These are phyloP conservation scores for Drosophila murphyi DNA, from an alignment of 1,140 invertebrate genomes.

Conservation along the genomic window DNA sequence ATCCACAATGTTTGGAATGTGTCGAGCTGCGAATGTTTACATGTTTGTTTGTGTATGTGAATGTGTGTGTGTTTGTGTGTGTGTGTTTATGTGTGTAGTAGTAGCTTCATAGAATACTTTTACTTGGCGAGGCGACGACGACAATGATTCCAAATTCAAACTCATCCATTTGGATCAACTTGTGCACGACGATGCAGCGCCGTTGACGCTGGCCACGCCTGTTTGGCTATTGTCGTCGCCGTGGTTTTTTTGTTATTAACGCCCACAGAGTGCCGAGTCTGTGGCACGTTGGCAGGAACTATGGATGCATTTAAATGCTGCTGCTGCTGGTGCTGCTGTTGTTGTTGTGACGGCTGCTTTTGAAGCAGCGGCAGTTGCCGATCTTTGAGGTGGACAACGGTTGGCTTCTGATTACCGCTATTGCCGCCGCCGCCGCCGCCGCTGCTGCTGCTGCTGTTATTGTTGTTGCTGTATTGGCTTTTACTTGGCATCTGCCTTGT, in stretches of 20 bases:
- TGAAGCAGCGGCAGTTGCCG: background rate
- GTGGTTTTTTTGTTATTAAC: slow-evolving; percentile 57
- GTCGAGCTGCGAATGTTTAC: slow-evolving; percentile 72
- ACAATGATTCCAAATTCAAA: slow-evolving; percentile 5
- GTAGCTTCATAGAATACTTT: slow-evolving; percentile 74
- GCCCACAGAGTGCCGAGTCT: slow-evolving; percentile 34
- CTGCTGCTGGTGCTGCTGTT: slow-evolving; percentile 54
- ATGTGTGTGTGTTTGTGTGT: slow-evolving; percentile 38
- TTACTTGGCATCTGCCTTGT: slow-evolving; percentile 37
- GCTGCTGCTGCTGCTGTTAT: slow-evolving; percentile 33
- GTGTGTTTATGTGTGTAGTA: slow-evolving; percentile 42
- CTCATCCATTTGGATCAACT: slow-evolving; percentile 81
- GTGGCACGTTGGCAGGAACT: slow-evolving; percentile 77
- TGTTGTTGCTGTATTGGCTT: slow-evolving; percentile 41
- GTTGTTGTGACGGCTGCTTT: slow-evolving; percentile 21
- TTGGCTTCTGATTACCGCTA: slow-evolving; percentile 22
- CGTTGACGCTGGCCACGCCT: slow-evolving; percentile 65
- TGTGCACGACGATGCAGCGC: slow-evolving; percentile 71
- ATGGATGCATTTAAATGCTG: slow-evolving; percentile 64
- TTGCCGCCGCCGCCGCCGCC: slow-evolving; percentile 23
- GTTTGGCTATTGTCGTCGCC: slow-evolving; percentile 50
- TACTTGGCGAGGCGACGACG: slow-evolving; percentile 45
- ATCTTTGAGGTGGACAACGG: slow-evolving; percentile 53
- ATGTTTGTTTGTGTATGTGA: slow-evolving; percentile 22
- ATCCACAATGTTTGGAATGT: slow-evolving; percentile 72